Conservation (phyloP, 2,888 invertebrate species). For the Eretmocerus hayati region DNA sequence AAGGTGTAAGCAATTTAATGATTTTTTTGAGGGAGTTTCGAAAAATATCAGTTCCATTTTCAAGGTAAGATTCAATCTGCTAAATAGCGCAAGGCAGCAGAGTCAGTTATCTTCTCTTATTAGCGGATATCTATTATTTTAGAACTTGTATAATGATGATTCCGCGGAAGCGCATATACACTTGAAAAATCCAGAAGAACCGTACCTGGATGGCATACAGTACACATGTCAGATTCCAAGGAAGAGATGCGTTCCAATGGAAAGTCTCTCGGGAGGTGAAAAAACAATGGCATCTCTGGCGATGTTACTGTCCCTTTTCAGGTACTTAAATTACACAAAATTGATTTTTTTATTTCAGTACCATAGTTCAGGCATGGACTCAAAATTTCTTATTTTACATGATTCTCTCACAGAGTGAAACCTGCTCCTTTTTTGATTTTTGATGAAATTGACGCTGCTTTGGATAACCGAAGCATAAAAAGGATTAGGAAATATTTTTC, state of each 20-base stretch:
- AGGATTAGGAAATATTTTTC: constrained; percentile 92
- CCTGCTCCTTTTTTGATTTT: constrained; percentile 96
- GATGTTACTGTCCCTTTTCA: constrained; percentile 91
- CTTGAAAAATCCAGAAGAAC: constrained; percentile 96
- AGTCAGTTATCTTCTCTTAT: neutral
- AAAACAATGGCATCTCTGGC: constrained; percentile 95
- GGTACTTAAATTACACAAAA: constrained; percentile 47
- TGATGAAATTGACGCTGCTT: constrained; percentile 97
- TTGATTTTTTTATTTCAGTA: neutral
- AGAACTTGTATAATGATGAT: constrained; percentile 52
- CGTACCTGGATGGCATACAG: constrained; percentile 92
- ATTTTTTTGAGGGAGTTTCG: constrained; percentile 53
- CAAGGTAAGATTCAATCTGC: constrained; percentile 62
- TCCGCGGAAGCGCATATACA: constrained; percentile 88
- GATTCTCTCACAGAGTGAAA: constrained; percentile 60
- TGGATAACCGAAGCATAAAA: constrained; percentile 96
- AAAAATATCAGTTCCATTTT: constrained; percentile 92
- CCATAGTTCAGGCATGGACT: too few species aligned
- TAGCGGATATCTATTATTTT: neutral
- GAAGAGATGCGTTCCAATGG: constrained; percentile 93
- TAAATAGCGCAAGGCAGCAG: too few species aligned
- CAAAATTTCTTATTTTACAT: neutral
- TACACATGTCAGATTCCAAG: constrained; percentile 98
- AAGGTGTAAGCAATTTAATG: neutral
- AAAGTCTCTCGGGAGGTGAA: constrained; percentile 95